Percentiles rank a stretch among this genome's conserved stretches.
Evolutionary conservation across 2,113 vertebrate species (phyloP).

Genomic region (Syngnathus floridae): DNA sequence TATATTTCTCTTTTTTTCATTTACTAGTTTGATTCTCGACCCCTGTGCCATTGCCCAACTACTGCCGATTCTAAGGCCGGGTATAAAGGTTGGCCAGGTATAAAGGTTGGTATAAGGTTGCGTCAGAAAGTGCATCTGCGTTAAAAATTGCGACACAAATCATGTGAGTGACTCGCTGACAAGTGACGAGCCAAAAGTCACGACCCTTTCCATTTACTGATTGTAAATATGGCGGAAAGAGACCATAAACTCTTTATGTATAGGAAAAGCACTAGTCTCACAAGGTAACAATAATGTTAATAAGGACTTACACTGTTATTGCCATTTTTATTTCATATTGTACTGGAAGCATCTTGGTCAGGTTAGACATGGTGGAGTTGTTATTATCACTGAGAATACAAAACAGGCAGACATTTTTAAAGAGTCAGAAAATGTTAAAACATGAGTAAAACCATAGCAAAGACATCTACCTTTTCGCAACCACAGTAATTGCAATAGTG

Average conservation of each 20-base stretch:
- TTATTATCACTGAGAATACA: slow-evolving; percentile 59
- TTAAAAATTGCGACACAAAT: no score
- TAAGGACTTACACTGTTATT: slow-evolving; percentile 54
- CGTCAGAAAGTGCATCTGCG: no score
- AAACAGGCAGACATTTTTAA: neutral
- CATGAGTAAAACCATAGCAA: no score
- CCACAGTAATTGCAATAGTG: slow-evolving; percentile 42
- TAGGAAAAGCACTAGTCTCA: neutral
- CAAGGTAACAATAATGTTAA: neutral
- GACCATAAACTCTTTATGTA: neutral
- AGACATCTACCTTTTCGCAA: slow-evolving; percentile 54
- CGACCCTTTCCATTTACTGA: no score
- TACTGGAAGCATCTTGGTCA: slow-evolving; percentile 48
- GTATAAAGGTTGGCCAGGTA: no score
- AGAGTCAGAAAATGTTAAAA: neutral
- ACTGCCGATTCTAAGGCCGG: neutral
- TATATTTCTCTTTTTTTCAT: no score
- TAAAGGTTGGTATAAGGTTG: no score
- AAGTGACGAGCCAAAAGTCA: neutral
- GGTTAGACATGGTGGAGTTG: slow-evolving; percentile 23
- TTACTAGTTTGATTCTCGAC: no score
- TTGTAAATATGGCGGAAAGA: neutral
- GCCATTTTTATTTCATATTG: slow-evolving; percentile 57
- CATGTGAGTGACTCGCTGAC: no score
- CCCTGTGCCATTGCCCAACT: neutral